Evolutionary conservation across 2,888 invertebrate genomes (phyloP).

Genomic region (Sabatieria punctata): DNA sequence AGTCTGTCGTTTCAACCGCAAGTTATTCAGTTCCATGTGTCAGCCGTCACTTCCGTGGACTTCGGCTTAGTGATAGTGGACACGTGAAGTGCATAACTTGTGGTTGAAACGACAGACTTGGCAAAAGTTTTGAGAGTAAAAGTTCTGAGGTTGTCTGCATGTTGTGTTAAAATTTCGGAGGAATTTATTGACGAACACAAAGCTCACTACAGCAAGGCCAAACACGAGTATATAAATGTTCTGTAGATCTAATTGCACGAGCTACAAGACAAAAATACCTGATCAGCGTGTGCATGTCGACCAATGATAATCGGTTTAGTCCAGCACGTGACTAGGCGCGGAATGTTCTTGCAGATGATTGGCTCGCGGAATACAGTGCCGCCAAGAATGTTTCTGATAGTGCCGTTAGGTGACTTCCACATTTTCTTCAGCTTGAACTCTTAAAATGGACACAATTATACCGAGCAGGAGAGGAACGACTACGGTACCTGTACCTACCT

Average conservation of each 20-base stretch:
- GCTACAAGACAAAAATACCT: slow-evolving; percentile 38
- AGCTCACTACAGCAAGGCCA: no score
- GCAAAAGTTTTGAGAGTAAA: no score
- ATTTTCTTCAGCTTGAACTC: slow-evolving; percentile 43
- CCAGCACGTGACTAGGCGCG: slow-evolving; percentile 84
- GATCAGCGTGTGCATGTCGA: slow-evolving; percentile 74
- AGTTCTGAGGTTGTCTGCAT: no score
- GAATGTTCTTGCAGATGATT: slow-evolving; percentile 54
- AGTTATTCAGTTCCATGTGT: no score
- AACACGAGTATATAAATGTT: background rate
- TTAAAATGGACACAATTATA: slow-evolving; percentile 12
- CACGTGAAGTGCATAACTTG: no score
- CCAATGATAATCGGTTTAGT: slow-evolving; percentile 91
- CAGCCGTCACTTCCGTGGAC: no score
- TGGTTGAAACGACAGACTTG: no score
- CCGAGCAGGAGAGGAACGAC: background rate
- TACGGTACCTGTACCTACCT: slow-evolving; percentile 28
- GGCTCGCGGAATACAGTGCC: slow-evolving; percentile 43
- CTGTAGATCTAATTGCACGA: background rate
- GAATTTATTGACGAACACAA: no score
- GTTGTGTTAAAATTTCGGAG: no score
- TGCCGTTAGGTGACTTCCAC: slow-evolving; percentile 44
- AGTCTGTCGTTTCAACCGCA: no score
- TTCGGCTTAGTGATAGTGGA: no score
- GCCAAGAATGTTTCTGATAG: no score